These are phyloP conservation scores for Calyptomena viridis DNA, from an alignment of 2,113 vertebrate species.

Conservation along the genomic window DNA sequence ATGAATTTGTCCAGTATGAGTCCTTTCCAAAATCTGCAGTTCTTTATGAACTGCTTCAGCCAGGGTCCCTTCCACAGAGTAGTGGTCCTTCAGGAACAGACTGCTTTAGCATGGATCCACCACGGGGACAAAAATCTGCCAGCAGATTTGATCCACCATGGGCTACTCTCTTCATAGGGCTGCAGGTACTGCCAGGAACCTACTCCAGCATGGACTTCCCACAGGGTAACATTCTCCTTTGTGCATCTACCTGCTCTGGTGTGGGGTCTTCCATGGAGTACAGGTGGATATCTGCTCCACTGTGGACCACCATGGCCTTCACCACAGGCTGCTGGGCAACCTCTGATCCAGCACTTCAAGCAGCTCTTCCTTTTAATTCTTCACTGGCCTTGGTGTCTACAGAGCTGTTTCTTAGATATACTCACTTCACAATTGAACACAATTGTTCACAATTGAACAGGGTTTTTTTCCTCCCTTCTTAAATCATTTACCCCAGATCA, in stretches of 20 bases:
- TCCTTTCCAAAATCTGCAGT: not conserved
- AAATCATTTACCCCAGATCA: not conserved
- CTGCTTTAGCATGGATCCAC: not conserved
- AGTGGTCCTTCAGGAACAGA: not conserved
- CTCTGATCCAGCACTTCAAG: not conserved
- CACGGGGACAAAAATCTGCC: not conserved
- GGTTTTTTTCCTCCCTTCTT: not conserved
- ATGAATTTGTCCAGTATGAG: not conserved
- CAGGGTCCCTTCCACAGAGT: not conserved
- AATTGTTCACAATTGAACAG: too few relatives aligned
- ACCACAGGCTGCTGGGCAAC: not conserved
- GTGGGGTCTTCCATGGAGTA: not conserved
- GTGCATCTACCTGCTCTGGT: not conserved
- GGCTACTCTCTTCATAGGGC: not conserved
- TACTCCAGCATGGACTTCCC: not conserved
- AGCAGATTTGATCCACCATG: not conserved
- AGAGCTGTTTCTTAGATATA: not conserved
- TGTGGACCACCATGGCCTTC: not conserved
- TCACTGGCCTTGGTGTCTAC: not conserved
- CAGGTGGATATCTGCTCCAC: not conserved
- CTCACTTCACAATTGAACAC: not conserved
- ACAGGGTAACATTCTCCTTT: not conserved
- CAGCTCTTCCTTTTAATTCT: not conserved
- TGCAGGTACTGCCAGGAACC: not conserved
- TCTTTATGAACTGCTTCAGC: not conserved